Base-by-base conservation (phyloP, 2,113 vertebrate genomes). In the Eurystomus gularis region DNA sequence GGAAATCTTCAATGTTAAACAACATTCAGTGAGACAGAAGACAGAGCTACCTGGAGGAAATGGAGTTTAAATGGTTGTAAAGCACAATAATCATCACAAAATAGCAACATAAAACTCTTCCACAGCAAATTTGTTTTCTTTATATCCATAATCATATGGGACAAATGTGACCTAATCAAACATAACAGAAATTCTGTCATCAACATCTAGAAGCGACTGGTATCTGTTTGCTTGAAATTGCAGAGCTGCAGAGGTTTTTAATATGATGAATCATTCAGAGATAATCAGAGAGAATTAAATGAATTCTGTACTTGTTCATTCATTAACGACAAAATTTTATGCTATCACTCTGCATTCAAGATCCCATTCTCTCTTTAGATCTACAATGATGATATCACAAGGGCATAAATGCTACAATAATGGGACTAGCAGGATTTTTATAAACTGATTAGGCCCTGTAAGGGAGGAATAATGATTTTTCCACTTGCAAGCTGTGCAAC, bases 241-340 rank as follows among this genome's bases (percentile, higher is more conserved):
- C 5, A 90, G 40, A 86, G 92, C 13, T 49, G 42, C 44, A 44
- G 60, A 73, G n/a, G 10, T 44, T 88, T 88, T 82, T 61, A 91
- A 61, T 65, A 77, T 4, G 18, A 94, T 70, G n/a, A 93, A 57
- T 66, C 69, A 81, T 71, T 95, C 72, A 86, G 40, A 83, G 42
- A 86, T 54, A 90, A 94, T 93, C 37, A 90, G 46, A 94, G 64
- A 61, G 31, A 86, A 86, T 83, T 37, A 87, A 81, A 90, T 48
- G 5, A 72, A 94, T 61, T 88, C 54, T 77, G 37, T 86, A 37
- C 25, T 70, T 75, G 17, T 86, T 88, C 54, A 80, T 73, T 93
- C 58, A 93, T 65, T 86, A 95, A 88, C 42, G 40, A 13, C 18
- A 86, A 70, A 81, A 73, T 62, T 83, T 91, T 66, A 51, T 40